Percentiles rank a stretch among this genome's conserved stretches.
phyloP scores from a whole-genome alignment of 2,888 invertebrate genomes.

The Argyresthia goedartella region DNA sequence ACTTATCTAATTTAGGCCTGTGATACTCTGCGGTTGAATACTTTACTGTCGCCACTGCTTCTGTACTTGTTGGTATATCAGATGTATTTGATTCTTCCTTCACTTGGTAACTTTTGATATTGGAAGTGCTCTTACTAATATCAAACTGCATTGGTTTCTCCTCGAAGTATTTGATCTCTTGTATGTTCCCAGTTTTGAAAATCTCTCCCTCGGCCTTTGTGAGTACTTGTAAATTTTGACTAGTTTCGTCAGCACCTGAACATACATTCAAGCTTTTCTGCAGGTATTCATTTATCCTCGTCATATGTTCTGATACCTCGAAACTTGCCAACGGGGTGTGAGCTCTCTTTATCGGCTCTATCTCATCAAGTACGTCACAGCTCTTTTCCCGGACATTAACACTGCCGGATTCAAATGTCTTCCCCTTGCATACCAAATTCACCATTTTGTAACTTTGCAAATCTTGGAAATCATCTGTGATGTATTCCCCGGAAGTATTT shows the following conservation, averaged over 20 bases:
- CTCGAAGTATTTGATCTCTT: neutral
- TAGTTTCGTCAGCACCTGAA: constrained; percentile 21
- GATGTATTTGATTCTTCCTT: constrained; percentile 8
- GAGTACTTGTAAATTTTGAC: neutral
- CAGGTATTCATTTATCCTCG: constrained; percentile 53
- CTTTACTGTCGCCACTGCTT: neutral
- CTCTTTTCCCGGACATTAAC: constrained; percentile 2
- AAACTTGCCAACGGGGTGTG: constrained; percentile 47
- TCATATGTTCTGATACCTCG: constrained; percentile 47
- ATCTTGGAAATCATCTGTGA: constrained; percentile 51
- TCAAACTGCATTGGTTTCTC: constrained; percentile 4
- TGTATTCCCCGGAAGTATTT: constrained; percentile 31
- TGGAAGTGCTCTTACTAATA: constrained; percentile 13
- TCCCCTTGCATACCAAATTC: constrained; percentile 47
- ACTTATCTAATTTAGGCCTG: constrained; percentile 37
- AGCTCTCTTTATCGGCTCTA: constrained; percentile 24
- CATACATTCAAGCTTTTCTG: constrained; percentile 54
- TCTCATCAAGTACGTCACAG: constrained; percentile 15
- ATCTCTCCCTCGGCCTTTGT: constrained; percentile 17
- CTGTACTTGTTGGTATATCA: no score
- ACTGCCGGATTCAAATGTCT: constrained; percentile 25
- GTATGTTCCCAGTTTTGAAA: constrained; percentile 13
- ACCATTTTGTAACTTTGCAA: constrained; percentile 62
- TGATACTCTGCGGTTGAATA: neutral
- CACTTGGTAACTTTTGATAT: constrained; percentile 13